Conservation (phyloP, 2,888 invertebrate genomes). For the Lithophane socia region DNA sequence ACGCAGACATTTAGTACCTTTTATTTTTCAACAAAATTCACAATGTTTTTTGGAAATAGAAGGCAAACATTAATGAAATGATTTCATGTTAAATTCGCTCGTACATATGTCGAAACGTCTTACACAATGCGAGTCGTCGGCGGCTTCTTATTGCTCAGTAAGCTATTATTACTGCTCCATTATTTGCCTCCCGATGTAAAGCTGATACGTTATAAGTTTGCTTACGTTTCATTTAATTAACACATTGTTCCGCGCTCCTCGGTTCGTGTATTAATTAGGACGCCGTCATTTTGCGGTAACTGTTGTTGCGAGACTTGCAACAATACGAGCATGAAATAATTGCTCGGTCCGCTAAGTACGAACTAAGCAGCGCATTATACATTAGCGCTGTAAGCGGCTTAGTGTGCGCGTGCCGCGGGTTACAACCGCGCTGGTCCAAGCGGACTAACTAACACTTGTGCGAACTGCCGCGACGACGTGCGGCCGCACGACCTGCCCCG, state of each 20-base stretch:
- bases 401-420: slow-evolving; percentile 43
- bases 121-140: slow-evolving; percentile 5
- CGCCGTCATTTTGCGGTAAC: slow-evolving; percentile 23
- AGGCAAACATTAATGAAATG: neutral
- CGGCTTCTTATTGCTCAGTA: slow-evolving; percentile 21
- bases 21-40: neutral
- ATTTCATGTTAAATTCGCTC: slow-evolving; percentile 9
- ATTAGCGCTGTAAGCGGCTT: slow-evolving; percentile 71
- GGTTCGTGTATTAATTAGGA: slow-evolving; percentile 48
- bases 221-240: slow-evolving; percentile 58
- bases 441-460: slow-evolving; percentile 56
- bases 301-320: slow-evolving; percentile 17
- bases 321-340: slow-evolving; percentile 32
- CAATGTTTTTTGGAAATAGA: neutral
- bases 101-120: slow-evolving; percentile 19
- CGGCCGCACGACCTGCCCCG: neutral
- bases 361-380: slow-evolving; percentile 67
- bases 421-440: slow-evolving; percentile 56
- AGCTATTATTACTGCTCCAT: slow-evolving; percentile 39
- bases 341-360: slow-evolving; percentile 58
- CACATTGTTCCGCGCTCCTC: slow-evolving; percentile 25
- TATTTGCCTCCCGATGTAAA: slow-evolving; percentile 43
- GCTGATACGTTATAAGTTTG: slow-evolving; percentile 58
- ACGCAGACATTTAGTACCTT: neutral
- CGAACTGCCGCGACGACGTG: slow-evolving; percentile 7